These are phyloP conservation scores for Silurus glanis DNA, from an alignment of 2,113 vertebrate genomes.

Conservation along the genomic window DNA sequence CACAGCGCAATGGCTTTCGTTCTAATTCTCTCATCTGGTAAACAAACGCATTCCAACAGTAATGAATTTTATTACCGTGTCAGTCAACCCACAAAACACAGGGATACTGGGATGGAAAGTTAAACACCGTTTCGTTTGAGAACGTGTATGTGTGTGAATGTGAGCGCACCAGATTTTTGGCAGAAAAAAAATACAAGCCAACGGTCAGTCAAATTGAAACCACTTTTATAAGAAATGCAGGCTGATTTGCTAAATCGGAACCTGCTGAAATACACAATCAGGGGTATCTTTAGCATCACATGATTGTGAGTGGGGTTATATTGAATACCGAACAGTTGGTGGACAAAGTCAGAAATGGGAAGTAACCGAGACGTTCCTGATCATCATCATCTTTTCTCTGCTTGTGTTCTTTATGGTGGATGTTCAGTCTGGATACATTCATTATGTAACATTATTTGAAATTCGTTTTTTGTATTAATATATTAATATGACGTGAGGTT, in stretches of 20 bases:
- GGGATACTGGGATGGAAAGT: slow-evolving; percentile 2
- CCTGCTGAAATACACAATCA: neutral
- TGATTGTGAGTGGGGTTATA: neutral
- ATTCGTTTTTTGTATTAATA: too few species aligned
- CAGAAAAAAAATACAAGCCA: neutral
- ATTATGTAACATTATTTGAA: too few species aligned
- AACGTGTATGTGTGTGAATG: neutral
- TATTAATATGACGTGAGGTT: too few species aligned
- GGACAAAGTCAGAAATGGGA: too few species aligned
- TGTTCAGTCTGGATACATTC: too few species aligned
- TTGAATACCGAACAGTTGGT: neutral
- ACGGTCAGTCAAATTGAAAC: neutral
- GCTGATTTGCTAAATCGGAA: neutral
- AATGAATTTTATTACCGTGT: slow-evolving; percentile 39
- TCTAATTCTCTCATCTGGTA: slow-evolving; percentile 34
- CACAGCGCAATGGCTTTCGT: slow-evolving; percentile 26
- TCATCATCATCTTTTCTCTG: too few species aligned
- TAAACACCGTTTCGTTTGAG: neutral
- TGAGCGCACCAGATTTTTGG: neutral
- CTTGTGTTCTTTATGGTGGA: too few species aligned
- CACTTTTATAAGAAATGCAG: neutral
- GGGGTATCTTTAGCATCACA: neutral
- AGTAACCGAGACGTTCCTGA: too few species aligned
- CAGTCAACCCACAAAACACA: slow-evolving; percentile 20
- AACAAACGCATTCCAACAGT: slow-evolving; percentile 20